A percentile compares a stretch with the other conserved stretches of the same genome.
Evolutionary conservation across 2,797 vertebrate species (phyloP).

Genomic region (Mionectes olivaceus): DNA sequence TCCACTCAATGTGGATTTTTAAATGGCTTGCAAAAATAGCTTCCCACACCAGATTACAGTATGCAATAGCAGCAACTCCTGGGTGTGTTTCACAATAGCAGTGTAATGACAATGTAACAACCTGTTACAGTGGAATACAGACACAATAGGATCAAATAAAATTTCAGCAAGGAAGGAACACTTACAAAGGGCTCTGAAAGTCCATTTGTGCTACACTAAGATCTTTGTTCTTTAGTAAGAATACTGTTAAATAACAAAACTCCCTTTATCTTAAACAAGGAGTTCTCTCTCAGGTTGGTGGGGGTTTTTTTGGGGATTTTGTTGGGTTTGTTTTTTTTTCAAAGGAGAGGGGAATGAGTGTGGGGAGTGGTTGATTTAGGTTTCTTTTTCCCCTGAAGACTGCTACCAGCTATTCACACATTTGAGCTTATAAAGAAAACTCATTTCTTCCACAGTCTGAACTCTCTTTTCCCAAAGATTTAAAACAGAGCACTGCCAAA

Average conservation of each 20-base stretch:
- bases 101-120: background rate
- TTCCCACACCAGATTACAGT: background rate
- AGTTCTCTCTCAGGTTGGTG: background rate
- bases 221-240: background rate
- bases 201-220: background rate
- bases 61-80: background rate
- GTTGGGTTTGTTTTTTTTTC: background rate
- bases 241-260: background rate
- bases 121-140: background rate
- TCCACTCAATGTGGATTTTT: background rate
- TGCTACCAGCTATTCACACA: background rate
- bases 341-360: rapidly evolving
- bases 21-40: background rate
- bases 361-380: background rate
- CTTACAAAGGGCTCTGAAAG: background rate
- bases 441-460: background rate
- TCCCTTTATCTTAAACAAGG: background rate
- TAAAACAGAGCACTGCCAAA: background rate
- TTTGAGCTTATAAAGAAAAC: background rate
- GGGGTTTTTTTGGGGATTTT: background rate
- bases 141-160: background rate
- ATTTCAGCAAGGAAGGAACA: background rate
- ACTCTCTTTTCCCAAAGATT: background rate
- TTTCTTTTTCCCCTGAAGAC: background rate
- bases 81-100: background rate